phyloP scores from a whole-genome alignment of 1,140 invertebrate genomes.

The Arctopsyche grandis region DNA sequence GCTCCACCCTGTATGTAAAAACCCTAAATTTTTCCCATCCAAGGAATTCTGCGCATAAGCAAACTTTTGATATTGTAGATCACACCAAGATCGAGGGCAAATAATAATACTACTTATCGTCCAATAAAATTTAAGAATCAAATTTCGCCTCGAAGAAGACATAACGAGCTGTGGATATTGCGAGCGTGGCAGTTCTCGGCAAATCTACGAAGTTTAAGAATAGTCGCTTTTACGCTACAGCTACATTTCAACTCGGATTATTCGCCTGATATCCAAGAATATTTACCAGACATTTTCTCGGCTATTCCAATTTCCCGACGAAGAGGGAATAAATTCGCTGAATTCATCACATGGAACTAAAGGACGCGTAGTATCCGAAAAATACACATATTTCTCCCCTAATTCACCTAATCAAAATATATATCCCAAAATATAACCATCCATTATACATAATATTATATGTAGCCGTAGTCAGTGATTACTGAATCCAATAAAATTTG shows the following conservation, averaged over 20 bases:
- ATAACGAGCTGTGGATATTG: background rate
- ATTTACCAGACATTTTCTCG: conserved; percentile 8
- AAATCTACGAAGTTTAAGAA: background rate
- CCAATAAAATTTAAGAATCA: conserved; percentile 28
- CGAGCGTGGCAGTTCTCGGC: background rate
- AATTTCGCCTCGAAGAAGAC: conserved; percentile 17
- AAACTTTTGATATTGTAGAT: background rate
- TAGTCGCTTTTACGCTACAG: background rate
- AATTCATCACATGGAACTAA: background rate
- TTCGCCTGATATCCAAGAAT: background rate
- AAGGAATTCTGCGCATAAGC: background rate
- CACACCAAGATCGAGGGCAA: background rate
- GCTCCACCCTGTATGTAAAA: too few relatives aligned
- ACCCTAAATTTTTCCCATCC: too few relatives aligned
- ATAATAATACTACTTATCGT: conserved; percentile 19
- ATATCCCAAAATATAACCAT: too few relatives aligned
- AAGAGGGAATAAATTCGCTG: background rate
- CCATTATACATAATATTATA: too few relatives aligned
- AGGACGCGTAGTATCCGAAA: background rate
- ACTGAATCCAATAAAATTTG: too few relatives aligned
- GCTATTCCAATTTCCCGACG: background rate
- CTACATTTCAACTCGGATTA: conserved; percentile 1
- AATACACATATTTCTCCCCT: too few relatives aligned
- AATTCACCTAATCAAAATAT: too few relatives aligned
- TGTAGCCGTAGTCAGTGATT: too few relatives aligned